Evolutionary conservation across 1,140 invertebrate genomes (phyloP).

Genomic region (Musca domestica): DNA sequence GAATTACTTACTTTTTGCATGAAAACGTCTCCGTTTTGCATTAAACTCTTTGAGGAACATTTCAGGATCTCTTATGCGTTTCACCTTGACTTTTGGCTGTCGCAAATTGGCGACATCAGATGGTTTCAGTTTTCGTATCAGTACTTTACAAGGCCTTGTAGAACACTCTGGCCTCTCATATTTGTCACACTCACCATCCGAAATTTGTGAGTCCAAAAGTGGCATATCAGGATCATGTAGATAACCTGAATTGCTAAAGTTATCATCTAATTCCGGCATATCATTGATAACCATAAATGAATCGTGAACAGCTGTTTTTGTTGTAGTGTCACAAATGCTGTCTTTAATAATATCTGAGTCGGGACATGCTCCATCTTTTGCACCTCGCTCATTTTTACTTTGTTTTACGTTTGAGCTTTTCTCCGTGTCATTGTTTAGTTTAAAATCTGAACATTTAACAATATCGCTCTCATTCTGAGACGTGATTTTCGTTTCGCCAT

Average conservation of each 20-base stretch:
- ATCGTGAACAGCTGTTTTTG: no score
- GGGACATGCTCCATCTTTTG: no score
- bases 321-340: no score
- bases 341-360: no score
- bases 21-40: background rate
- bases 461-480: no score
- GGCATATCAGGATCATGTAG: no score
- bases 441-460: no score
- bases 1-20: background rate
- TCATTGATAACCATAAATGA: no score
- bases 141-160: background rate
- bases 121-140: background rate
- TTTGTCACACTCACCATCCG: background rate
- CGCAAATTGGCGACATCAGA: slow-evolving; percentile 12
- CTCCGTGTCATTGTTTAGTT: no score
- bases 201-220: background rate
- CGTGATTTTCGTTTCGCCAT: no score
- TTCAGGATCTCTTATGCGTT: background rate
- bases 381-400: no score
- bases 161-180: background rate
- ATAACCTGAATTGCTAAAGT: background rate
- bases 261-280: background rate
- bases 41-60: background rate
- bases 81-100: slow-evolving; percentile 10
- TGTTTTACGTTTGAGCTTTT: no score